Percentiles rank a stretch among this genome's conserved stretches.
Evolutionary conservation across 2,888 invertebrate genomes (phyloP).

Genomic region (Oasisia sp.): DNA sequence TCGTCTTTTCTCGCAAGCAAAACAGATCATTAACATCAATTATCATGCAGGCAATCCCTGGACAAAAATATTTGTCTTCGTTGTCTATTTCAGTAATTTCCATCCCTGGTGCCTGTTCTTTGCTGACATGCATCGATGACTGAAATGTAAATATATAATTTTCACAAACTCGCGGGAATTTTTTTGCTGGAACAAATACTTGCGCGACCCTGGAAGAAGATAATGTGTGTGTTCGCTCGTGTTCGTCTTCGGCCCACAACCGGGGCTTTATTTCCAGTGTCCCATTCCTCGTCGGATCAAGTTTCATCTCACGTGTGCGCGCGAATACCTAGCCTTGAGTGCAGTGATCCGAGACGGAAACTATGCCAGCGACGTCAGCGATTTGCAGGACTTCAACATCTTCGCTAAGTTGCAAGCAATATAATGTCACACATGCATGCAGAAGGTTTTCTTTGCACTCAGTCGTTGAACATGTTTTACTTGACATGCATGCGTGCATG

Average conservation of each 20-base stretch:
- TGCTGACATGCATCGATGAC: not conserved
- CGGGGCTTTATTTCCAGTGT: conserved; percentile 2
- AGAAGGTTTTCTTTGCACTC: too few species aligned
- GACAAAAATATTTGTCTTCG: not conserved
- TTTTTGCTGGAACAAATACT: not conserved
- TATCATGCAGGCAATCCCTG: not conserved
- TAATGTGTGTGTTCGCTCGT: not conserved
- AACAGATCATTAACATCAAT: not conserved
- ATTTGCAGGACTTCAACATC: too few species aligned
- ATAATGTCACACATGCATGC: too few species aligned
- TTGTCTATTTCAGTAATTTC: not conserved
- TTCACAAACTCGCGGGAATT: not conserved
- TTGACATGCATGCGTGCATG: not conserved
- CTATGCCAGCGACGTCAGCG: not conserved
- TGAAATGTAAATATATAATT: conserved; percentile 1
- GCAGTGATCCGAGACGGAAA: not conserved
- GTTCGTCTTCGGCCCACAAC: not conserved
- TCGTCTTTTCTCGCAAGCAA: not conserved
- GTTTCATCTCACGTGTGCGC: conserved; percentile 2
- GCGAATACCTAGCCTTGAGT: not conserved
- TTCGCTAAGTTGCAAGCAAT: too few species aligned
- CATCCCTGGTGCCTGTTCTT: not conserved
- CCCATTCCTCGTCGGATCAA: not conserved
- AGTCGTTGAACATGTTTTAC: not conserved
- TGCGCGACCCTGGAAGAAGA: conserved; percentile 6